Evolutionary conservation across 2,797 vertebrate species (phyloP), one percentile per base, ranked within the genome.

Genomic region (Sarcoramphus papa): DNA sequence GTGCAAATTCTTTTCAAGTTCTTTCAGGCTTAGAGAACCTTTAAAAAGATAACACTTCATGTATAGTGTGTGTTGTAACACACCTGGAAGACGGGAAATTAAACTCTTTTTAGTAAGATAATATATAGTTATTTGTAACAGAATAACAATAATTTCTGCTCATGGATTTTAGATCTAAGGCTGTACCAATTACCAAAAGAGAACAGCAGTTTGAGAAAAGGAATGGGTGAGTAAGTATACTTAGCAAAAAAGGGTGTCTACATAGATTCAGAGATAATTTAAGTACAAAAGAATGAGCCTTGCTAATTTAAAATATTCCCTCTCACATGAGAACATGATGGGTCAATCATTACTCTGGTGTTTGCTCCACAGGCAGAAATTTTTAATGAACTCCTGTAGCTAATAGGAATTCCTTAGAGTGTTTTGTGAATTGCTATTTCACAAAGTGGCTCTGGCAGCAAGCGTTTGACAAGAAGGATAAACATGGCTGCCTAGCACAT

Each of bases 351-450:
- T 95, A 94, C 95, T 93, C 57, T 83, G 78, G 78, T 90, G 91
- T 91, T 95, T 88, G 78, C 84, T 96, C 86, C 86, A 88, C 88
- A 88, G 93, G 86, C 88, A 91, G 96, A 94, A 96, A 69, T 95
- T 95, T 95, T 96, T 97, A 97, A 97, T 96, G 95, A 97, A 95
- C 93, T 96, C 86, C 59, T 90, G 78, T 85, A 96, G 94, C 84
- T 97, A 93, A 95, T 90, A 96, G 87, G 86, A 97, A 97, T 94
- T 96, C 97, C 95, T 95, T 62, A 30, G 93, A 95, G 93, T 97
- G 92, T 88, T 96, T 95, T 83, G 75, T 94, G 94, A 96, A 91
- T 92, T 97, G 95, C 91, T 88, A 65, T 90, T 95, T 93, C 91
- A 92, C 84, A 95, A 97, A 95, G 95, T 95, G 91, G 64, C 92